A percentile compares a stretch with the other conserved stretches of the same genome.
Conservation (phyloP, 2,113 vertebrate species). For the Periophthalmus modestus region DNA sequence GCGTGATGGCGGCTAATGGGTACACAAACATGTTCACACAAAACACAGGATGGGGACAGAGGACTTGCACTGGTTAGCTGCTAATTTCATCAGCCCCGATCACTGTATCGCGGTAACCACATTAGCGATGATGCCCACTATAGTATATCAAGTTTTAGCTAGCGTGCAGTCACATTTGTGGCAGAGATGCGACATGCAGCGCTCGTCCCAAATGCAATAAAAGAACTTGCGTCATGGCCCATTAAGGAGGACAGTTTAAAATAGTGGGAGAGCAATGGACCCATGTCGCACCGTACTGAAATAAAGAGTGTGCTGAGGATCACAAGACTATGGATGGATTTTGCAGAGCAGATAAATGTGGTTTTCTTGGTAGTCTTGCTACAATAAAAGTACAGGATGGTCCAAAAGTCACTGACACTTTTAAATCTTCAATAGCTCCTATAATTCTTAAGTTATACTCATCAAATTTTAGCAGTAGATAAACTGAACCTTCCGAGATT, state of each 20-base stretch:
- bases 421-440: too few relatives aligned
- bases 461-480: too few relatives aligned
- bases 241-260: slow-evolving; percentile 54
- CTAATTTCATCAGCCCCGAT: slow-evolving; percentile 69
- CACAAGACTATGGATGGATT: neutral
- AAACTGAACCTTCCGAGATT: too few relatives aligned
- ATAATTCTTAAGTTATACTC: too few relatives aligned
- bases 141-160: slow-evolving; percentile 67
- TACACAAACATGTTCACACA: slow-evolving; percentile 39
- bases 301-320: neutral
- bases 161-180: slow-evolving; percentile 68
- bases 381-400: neutral
- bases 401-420: too few relatives aligned
- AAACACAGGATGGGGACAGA: slow-evolving; percentile 25
- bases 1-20: slow-evolving; percentile 32
- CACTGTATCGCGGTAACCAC: slow-evolving; percentile 65
- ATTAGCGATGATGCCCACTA: slow-evolving; percentile 66
- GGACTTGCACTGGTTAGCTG: slow-evolving; percentile 44
- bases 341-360: too few relatives aligned
- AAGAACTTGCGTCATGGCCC: slow-evolving; percentile 58
- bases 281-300: slow-evolving; percentile 13
- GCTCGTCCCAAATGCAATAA: slow-evolving; percentile 70
- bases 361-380: neutral
- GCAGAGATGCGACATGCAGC: slow-evolving; percentile 63
- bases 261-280: slow-evolving; percentile 29